Base-by-base conservation (phyloP, 64 coral and sea anemone genomes). In the Montipora efflorescens region DNA sequence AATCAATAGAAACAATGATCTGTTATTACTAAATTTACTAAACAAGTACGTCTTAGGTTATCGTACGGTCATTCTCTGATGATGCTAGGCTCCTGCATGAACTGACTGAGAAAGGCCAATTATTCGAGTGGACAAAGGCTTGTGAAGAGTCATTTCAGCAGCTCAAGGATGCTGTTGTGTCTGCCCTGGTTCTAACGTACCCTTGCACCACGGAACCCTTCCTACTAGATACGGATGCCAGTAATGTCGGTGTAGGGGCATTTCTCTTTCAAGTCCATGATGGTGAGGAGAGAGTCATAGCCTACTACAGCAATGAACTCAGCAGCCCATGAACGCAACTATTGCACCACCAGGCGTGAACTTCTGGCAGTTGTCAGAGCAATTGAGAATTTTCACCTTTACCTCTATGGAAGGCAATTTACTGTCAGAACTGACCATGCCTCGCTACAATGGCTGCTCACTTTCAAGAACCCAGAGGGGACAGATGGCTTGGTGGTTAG, bases 261-360 rank as follows among this genome's bases (percentile, higher is more conserved):
- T 77, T 81, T 77, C 68, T 88, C 25, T 88, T 59, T 25, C 92
- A 94, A 53, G 84, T 89, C 20, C 84, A 94, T 21, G 84, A 89
- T 80, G 61, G 77, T 7, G 67, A 88, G 48, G 86, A 89, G 46
- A 62, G 51, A 21, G 85, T 94, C 22, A 89, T 72, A 7, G 36
- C 84, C 15, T 93, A 79, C 48, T 57, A 57, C 53, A 57, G 53
- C 53, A 6, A 57, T 3, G 53, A 3, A 57, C 53, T 57, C 53
- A 57, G 53, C 53, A 57, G 53, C 2, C 53, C 53, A 28, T 57
- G 53, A 57, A 57, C 3, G 53, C 53, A 7, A 57, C 53, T 57
- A 57, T 57, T 57, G 5, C 53, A 57, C 53, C 53, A 57, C 53
- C 11, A 57, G 53, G 53, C 53, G 53, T 11, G 53, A 57, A 57